Evolutionary conservation across 1,140 invertebrate genomes (phyloP), one percentile per base, ranked within the genome.

Genomic region (Drosophila truncata): DNA sequence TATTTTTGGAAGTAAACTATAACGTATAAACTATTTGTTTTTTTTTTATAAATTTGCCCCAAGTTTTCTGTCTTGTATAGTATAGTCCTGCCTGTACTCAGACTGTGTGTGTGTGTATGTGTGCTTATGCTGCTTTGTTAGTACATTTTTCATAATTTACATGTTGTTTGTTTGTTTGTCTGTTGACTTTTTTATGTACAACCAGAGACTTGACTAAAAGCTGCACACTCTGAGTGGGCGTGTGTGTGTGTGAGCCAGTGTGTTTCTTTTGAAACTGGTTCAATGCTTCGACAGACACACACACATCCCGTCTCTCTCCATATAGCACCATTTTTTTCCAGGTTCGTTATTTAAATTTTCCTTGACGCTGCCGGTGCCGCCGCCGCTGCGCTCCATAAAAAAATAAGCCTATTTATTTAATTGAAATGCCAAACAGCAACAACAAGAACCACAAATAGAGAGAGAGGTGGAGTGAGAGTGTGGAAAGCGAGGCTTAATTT

Each of bases 71-170:
- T n/a, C 18, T 23, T 41, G 50, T 20, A 29, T 41, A 49, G 57
- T 70, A 35, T 4, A 6, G 4, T 14, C 55, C 7, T 50, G 33
- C 13, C 18, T 49, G 37, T 64, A 44, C 59, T 50, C 69, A 42
- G 31, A 57, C 16, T 50, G 5, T 59, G 27, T 60, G 13, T 50
- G 50, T 18, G 60, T 46, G n/a, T 57, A 27, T 61, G 46, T 66
- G 47, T 76, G 74, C 74, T 78, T 86, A 61, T 54, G 64, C 59
- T 70, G 75, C 83, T 86, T 88, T 88, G 83, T 88, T 88, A 80
- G 85, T 87, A 87, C 84, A 87, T 87, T 87, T 87, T 90, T 90
- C 85, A 90, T 87, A 87, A 87, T 90, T 88, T 87, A 87, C 84
- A 87, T 78, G 83, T 83, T 84, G 82, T 87, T 77, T 80, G 73